Conservation (phyloP, 2,888 invertebrate genomes). For the Drosophila formosana region DNA sequence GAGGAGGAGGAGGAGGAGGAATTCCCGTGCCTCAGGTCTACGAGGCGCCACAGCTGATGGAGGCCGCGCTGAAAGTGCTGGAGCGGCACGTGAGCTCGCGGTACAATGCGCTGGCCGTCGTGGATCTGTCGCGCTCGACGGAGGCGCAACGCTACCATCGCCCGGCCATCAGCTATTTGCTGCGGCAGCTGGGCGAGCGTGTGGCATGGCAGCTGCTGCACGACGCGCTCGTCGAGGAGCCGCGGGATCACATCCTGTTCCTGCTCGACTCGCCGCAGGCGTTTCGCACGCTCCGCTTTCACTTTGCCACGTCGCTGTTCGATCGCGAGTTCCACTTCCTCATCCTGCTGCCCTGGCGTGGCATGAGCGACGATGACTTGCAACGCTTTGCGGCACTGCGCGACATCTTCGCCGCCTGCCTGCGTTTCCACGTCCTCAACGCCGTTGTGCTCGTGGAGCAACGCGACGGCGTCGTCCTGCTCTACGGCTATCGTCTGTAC, state of each 20-base stretch:
- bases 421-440: conserved; percentile 66
- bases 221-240: conserved; percentile 47
- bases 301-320: conserved; percentile 49
- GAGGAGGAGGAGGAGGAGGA: neutral
- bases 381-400: neutral
- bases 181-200: conserved; percentile 42
- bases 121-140: conserved; percentile 48
- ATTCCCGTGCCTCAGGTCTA: conserved; percentile 8
- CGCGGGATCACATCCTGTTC: conserved; percentile 67
- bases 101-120: conserved; percentile 63
- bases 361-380: neutral
- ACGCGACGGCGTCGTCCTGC: conserved; percentile 33
- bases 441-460: conserved; percentile 67
- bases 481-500: conserved; percentile 52
- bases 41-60: conserved; percentile 29
- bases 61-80: conserved; percentile 59
- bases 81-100: conserved; percentile 55
- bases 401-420: conserved; percentile 63
- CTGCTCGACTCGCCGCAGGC: conserved; percentile 67
- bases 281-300: conserved; percentile 62
- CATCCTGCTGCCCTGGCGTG: conserved; percentile 61
- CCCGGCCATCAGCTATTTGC: conserved; percentile 51
- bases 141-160: conserved; percentile 3
- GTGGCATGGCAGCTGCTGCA: conserved; percentile 66
- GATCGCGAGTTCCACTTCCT: conserved; percentile 75